Evolutionary conservation across 2,797 vertebrate genomes (phyloP).

Genomic region (Brachyrhaphis roseni): DNA sequence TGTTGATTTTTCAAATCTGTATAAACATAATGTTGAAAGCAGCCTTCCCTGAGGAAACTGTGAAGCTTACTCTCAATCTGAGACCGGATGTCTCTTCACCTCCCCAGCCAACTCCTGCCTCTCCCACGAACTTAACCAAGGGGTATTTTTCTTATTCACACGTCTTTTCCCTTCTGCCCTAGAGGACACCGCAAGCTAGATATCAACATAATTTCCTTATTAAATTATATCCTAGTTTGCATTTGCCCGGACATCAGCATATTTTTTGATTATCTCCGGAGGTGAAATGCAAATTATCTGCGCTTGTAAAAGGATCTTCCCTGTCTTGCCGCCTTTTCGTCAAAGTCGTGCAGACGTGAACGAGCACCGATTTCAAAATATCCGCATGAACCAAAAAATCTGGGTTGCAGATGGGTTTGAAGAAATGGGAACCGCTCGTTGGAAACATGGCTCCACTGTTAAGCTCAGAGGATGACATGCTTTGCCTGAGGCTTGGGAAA

Average conservation of each 20-base stretch:
- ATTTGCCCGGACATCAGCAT: conserved; percentile 15
- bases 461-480: conserved; percentile 29
- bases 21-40: background rate
- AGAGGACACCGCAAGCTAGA: background rate
- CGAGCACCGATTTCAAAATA: conserved; percentile 1
- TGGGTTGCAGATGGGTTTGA: conserved; percentile 2
- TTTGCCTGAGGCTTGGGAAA: conserved; percentile 28
- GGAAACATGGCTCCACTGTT: conserved; percentile 35
- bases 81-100: background rate
- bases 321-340: background rate
- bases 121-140: conserved; percentile 3
- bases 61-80: background rate
- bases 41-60: background rate
- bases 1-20: background rate
- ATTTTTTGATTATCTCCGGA: conserved; percentile 19
- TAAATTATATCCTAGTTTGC: conserved; percentile 2
- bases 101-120: conserved; percentile 8
- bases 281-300: conserved; percentile 21
- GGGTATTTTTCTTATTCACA: background rate
- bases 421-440: conserved; percentile 3
- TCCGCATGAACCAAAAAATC: background rate
- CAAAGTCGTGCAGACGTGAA: background rate
- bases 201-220: conserved; percentile 9
- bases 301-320: background rate
- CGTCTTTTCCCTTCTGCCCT: conserved; percentile 11